Evolutionary conservation across 2,113 vertebrate genomes (phyloP), one percentile per base, ranked within the genome.

Genomic region (Odontophorus gujanensis): DNA sequence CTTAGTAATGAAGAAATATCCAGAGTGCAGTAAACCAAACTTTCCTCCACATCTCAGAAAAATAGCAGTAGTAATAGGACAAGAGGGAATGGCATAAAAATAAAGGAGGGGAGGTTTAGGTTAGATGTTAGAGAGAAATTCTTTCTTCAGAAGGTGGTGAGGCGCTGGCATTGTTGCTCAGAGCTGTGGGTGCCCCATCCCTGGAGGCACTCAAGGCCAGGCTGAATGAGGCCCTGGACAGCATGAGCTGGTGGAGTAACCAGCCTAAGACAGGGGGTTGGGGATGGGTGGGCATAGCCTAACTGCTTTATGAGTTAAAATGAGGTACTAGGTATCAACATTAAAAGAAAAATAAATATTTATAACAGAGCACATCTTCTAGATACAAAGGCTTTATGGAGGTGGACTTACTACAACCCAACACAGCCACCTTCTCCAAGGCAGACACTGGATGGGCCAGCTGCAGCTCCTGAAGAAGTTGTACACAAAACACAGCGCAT

Each of bases 361-460:
- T 62, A 25, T 47, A 77, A n/a, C 8, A 61, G 20, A 45, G 7
- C 21, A 75, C 42, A 69, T 28, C 34, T 62, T 47, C 34, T 2
- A 66, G 8, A 34, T 34, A 8, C 11, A 45, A 85, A 73, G 34
- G 51, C 43, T 43, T 9, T 20, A 53, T 42, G 30, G 24, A 77
- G 15, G 9, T 9, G 38, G 34, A n/a, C 43, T 79, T 75, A 21
- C 19, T 51, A 7, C 38, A 62, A 19, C 22, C 42, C 4, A 1
- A 4, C 17, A 25, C 0, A 3, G 15, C 30, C 1, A 0, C 25
- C 30, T 73, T 30, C 25, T 80, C 51, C 0, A 0, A 83, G 22
- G 18, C 15, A 19, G 30, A n/a, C 32, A 22, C 9, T 11, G 32
- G 43, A 5, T 0, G 2, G 74, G 28, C 1, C 34, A 45, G 26